Base-by-base conservation (phyloP, 2,888 invertebrate genomes). In the Argyra leucocephala region DNA sequence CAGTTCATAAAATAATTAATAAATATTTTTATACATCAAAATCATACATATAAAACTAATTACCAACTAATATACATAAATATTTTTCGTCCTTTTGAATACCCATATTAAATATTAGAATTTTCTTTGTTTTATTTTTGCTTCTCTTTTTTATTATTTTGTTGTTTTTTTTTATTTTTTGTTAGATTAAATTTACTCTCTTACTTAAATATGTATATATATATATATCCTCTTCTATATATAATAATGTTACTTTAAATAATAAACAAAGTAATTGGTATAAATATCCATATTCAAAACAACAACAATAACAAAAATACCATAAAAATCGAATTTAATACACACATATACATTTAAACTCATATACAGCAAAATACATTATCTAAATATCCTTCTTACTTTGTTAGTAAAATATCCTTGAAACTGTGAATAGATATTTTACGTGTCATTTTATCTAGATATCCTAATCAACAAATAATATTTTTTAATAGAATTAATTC, bases 61-160 rank as follows among this genome's bases (percentile, higher is more conserved):
- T 48, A n/a, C 48, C 48, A 48, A 48, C 48, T 48, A 48, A 48
- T 48, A 48, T 48, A 48, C 48, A 48, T 48, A 48, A 48, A 48
- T 48, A 18, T 48, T 48, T 48, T 48, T 48, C 48, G 48, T 48
- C 48, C 48, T 48, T 48, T 48, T 48, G 15, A 48, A 48, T 18
- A 48, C 18, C 48, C 18, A 15, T 48, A 48, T 15, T 18, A 48
- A 48, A 18, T 18, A 18, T 48, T 48, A 48, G 48, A 18, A n/a
- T 48, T 18, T 48, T 48, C 18, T 18, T n/a, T 48, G 3, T 37
- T 37, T 37, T n/a, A n/a, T n/a, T n/a, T n/a, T n/a, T n/a, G n/a
- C n/a, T n/a, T n/a, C n/a, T n/a, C n/a, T 12, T 48, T 48, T n/a
- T 18, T 48, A 48, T 10, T 48, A 18, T 48, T 48, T 18, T 48